Conservation (phyloP, 2,888 invertebrate genomes). For the Adelphocoris suturalis region DNA sequence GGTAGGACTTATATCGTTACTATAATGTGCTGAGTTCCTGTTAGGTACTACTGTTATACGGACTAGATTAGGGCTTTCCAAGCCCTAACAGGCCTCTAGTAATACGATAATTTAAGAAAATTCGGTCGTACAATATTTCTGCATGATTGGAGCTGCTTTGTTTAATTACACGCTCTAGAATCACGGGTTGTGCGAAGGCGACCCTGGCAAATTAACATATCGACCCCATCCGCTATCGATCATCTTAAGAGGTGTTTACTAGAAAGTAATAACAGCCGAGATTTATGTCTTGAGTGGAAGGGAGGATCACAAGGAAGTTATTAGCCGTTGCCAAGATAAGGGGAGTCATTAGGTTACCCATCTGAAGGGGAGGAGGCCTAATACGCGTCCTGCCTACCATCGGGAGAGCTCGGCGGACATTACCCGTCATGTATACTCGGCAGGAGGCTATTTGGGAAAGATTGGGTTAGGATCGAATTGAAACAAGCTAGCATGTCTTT, state of each 20-base stretch:
- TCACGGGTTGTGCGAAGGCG: neutral
- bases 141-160: no score
- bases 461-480: neutral
- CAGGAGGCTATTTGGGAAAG: neutral
- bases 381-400: neutral
- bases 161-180: no score
- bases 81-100: no score
- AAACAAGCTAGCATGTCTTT: neutral
- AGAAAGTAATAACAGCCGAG: constrained; percentile 9
- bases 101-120: no score
- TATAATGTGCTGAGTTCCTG: no score
- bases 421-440: neutral
- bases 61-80: no score
- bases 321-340: neutral
- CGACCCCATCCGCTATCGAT: neutral
- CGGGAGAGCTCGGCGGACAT: neutral
- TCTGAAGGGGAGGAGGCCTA: neutral
- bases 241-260: constrained; percentile 27
- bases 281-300: neutral
- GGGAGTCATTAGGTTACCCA: constrained; percentile 26
- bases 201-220: neutral
- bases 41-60: no score
- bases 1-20: no score
- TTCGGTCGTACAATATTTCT: no score
- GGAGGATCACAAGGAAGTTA: neutral